Conservation (phyloP, 37 sponge, comb jelly and placozoan genomes). For the Halisarca cf. caerulea region DNA sequence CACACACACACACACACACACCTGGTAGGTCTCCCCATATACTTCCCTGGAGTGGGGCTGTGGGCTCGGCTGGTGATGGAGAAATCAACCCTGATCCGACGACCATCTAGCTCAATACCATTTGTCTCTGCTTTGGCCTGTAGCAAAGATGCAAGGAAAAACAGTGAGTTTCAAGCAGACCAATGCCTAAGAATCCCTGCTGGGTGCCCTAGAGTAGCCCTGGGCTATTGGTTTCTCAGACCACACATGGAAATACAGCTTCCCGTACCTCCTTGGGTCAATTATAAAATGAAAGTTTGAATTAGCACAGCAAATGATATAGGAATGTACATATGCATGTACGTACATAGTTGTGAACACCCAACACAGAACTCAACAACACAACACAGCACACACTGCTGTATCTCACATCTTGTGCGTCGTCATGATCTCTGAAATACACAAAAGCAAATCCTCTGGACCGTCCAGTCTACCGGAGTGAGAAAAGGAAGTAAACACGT, state of each 20-base stretch:
- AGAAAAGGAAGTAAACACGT: too few species aligned
- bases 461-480: slow-evolving; percentile 61
- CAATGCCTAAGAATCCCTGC: too few species aligned
- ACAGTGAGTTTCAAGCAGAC: too few species aligned
- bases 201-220: too few species aligned
- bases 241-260: too few species aligned
- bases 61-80: slow-evolving; percentile 97
- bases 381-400: not conserved
- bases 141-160: not conserved
- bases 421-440: slow-evolving; percentile 80
- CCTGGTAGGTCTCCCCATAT: slow-evolving; percentile 93
- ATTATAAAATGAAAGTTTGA: too few species aligned
- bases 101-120: slow-evolving; percentile 91
- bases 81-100: slow-evolving; percentile 92
- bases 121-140: slow-evolving; percentile 93
- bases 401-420: slow-evolving; percentile 71
- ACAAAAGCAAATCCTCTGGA: slow-evolving; percentile 89
- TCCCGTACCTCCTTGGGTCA: too few species aligned
- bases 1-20: slow-evolving; percentile 20
- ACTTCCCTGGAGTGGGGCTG: slow-evolving; percentile 96
- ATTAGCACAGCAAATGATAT: too few species aligned
- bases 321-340: too few species aligned
- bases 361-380: too few species aligned
- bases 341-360: too few species aligned
- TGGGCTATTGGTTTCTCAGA: too few species aligned